phyloP scores from a whole-genome alignment of 2,888 invertebrate genomes.

The Athalia rosae region DNA sequence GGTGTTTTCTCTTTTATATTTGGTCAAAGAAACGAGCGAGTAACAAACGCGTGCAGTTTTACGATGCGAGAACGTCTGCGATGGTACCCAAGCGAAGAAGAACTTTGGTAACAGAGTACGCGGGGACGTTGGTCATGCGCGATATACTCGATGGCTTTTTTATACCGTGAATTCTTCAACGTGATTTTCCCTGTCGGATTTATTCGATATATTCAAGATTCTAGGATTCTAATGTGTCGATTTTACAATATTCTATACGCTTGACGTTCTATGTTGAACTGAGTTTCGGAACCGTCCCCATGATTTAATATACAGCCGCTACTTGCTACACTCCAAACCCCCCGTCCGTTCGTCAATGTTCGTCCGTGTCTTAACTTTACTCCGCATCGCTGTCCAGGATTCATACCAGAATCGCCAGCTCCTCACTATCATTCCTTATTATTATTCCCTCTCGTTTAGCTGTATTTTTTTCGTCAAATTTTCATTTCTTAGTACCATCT shows the following conservation, averaged over 20 bases:
- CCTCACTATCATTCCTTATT: not conserved
- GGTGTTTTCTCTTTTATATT: not conserved
- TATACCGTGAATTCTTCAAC: not conserved
- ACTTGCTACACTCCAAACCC: slow-evolving; percentile 27
- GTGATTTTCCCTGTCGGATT: not conserved
- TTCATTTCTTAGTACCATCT: no score
- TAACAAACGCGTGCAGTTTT: no score
- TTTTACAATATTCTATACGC: slow-evolving; percentile 4
- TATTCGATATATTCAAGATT: slow-evolving; percentile 11
- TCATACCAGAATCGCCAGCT: not conserved
- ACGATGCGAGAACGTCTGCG: no score
- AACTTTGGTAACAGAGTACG: no score
- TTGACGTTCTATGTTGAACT: slow-evolving; percentile 42
- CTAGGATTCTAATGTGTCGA: not conserved
- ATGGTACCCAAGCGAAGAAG: no score
- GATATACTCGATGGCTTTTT: not conserved
- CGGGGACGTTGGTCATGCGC: no score
- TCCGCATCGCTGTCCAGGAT: not conserved
- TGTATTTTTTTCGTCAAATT: no score
- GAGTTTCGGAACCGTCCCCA: slow-evolving; percentile 66
- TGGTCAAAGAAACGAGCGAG: not conserved
- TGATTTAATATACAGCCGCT: slow-evolving; percentile 69
- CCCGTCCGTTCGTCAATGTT: not conserved
- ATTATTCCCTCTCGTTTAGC: no score
- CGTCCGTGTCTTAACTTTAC: not conserved